Evolutionary conservation across 2,113 vertebrate genomes (phyloP).

Genomic region (Hyaena hyaena): DNA sequence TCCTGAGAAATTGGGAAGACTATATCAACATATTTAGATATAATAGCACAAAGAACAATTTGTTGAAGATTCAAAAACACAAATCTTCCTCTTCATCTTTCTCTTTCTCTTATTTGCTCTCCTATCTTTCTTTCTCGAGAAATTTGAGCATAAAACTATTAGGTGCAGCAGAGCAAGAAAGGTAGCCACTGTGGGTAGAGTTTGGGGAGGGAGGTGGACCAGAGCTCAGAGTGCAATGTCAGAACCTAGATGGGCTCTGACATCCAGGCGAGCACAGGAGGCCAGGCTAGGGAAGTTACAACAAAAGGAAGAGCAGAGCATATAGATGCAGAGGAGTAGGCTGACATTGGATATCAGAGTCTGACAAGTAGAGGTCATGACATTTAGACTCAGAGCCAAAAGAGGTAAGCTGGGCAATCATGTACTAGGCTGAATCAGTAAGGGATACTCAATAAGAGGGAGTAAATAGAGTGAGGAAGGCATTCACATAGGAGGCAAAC

Average conservation of each 20-base stretch:
- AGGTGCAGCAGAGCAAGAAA: neutral
- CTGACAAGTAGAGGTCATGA: neutral
- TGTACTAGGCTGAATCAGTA: accelerated
- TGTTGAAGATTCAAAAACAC: neutral
- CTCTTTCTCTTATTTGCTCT: neutral
- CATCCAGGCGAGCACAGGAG: too few species aligned
- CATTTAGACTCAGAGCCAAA: neutral
- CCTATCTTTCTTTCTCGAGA: neutral
- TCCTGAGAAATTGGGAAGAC: neutral
- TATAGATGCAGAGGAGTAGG: accelerated
- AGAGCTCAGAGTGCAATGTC: neutral
- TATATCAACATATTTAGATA: neutral
- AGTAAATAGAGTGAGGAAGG: neutral
- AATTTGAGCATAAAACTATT: neutral
- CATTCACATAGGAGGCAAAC: neutral
- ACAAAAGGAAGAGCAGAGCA: too few species aligned
- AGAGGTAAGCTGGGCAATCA: neutral
- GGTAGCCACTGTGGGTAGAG: neutral
- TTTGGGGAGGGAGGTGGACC: accelerated
- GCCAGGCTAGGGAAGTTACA: too few species aligned
- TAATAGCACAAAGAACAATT: neutral
- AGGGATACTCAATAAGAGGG: neutral
- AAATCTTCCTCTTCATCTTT: neutral
- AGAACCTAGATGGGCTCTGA: neutral
- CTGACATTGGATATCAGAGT: neutral